Evolutionary conservation across 2,113 vertebrate genomes (phyloP).

Genomic region (Urocitellus parryii): DNA sequence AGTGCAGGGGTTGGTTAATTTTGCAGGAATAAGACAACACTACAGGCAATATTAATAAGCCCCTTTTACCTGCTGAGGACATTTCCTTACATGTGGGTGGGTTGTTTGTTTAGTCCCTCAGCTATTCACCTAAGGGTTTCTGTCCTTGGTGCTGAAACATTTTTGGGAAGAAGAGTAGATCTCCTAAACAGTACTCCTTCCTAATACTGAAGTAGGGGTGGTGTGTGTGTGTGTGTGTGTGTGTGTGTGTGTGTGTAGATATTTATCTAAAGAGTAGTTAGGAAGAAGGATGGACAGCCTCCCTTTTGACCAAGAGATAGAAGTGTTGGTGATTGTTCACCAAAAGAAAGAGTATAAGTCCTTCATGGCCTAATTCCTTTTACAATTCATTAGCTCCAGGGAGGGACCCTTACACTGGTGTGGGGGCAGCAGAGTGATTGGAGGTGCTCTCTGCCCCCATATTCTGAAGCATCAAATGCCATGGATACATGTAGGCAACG

Average conservation of each 20-base stretch:
- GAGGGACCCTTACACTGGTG: neutral
- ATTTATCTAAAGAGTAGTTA: neutral
- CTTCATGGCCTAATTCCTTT: neutral
- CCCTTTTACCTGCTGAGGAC: neutral
- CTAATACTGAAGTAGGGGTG: neutral
- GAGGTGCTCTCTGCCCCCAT: constrained; percentile 14
- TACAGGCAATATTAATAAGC: neutral
- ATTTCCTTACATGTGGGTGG: neutral
- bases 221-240: too few relatives aligned
- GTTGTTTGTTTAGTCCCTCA: neutral
- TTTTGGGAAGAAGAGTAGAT: neutral
- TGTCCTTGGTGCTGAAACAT: constrained; percentile 49
- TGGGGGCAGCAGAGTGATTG: neutral
- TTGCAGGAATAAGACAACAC: neutral
- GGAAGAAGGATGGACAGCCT: neutral
- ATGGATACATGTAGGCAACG: neutral
- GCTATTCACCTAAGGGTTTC: neutral
- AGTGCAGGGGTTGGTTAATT: neutral
- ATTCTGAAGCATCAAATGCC: constrained; percentile 23
- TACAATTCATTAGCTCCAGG: neutral
- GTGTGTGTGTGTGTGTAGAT: neutral
- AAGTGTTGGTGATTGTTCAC: neutral
- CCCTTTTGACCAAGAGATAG: neutral
- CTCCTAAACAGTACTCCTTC: neutral
- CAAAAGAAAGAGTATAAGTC: neutral